These are phyloP conservation scores for Phalacrocorax brasilianus DNA, from an alignment of 2,113 vertebrate species.

Conservation along the genomic window DNA sequence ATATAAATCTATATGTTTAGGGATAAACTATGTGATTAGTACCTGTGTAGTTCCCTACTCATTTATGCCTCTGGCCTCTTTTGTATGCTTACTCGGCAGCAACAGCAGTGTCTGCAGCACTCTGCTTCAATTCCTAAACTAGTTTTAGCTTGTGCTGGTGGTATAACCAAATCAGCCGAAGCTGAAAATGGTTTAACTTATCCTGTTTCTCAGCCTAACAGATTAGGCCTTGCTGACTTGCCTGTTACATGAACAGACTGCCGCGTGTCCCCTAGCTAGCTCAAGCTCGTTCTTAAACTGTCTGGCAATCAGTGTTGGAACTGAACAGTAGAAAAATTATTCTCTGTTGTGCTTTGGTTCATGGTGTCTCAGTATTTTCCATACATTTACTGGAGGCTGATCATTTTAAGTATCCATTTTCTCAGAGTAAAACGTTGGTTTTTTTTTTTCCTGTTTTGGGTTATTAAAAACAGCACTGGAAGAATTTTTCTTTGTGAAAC, in stretches of 20 bases:
- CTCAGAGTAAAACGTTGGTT: neutral
- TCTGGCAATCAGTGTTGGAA: neutral
- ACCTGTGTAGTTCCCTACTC: neutral
- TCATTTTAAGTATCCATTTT: neutral
- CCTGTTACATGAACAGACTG: neutral
- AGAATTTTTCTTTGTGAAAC: neutral
- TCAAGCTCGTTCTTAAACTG: rapidly evolving
- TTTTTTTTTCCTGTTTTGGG: neutral
- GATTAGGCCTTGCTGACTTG: neutral
- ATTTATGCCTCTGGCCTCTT: neutral
- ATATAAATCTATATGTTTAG: neutral
- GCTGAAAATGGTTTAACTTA: neutral
- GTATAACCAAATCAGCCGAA: neutral
- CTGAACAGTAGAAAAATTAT: neutral
- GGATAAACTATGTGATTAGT: neutral
- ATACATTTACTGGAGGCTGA: neutral
- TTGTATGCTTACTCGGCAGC: neutral
- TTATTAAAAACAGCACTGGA: neutral
- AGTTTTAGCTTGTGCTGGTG: neutral
- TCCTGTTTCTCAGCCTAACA: neutral
- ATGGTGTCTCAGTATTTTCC: neutral
- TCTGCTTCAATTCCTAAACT: neutral
- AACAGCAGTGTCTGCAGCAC: neutral
- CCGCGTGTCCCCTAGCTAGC: neutral
- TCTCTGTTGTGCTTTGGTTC: neutral